Evolutionary conservation across 2,797 vertebrate genomes (phyloP), one percentile per base, ranked within the genome.

Genomic region (Enteromius thamalakanensis): DNA sequence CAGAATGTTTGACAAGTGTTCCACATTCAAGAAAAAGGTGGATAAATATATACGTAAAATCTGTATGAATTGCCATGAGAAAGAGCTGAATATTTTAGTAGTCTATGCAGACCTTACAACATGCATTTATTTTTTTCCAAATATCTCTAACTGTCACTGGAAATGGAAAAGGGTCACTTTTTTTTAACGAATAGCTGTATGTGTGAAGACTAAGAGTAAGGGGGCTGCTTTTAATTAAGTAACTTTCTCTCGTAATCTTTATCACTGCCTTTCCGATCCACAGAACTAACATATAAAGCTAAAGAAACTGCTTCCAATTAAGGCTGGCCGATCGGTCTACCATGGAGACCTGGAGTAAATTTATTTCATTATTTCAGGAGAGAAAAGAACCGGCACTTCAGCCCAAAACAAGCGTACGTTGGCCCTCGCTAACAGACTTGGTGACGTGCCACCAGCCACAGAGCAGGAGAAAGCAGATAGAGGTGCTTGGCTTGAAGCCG

Each of bases 291-390:
- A 79, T 82, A 53, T 49, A 84, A 78, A 77, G 45, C 58, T 51
- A 68, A 79, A 82, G 71, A 58, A 79, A 32, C 74, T 69, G 17
- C 15, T 79, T 81, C 81, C 88, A 85, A 89, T 88, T 88, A 82
- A 51, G 75, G 60, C 79, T 81, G 64, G 88, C 82, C 78, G 79
- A 87, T 89, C 62, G 67, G 86, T 67, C 23, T 74, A 65, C 68
- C 72, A 75, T 64, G 11, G n/a, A 55, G n/a, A 62, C 55, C 76
- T 85, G 79, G 29, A 83, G 40, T 64, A 79, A 19, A 75, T 78
- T 64, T 37, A 69, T 74, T 82, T 84, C 15, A 62, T 76, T 84
- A 79, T 75, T 65, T 65, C 47, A 26, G 32, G 51, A 69, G n/a
- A 62, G 45, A 76, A 78, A 12, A 65, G 17, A 65, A 21, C 14